phyloP scores from a whole-genome alignment of 2,888 invertebrate species.

The Himalopsyche kuldschensis region DNA sequence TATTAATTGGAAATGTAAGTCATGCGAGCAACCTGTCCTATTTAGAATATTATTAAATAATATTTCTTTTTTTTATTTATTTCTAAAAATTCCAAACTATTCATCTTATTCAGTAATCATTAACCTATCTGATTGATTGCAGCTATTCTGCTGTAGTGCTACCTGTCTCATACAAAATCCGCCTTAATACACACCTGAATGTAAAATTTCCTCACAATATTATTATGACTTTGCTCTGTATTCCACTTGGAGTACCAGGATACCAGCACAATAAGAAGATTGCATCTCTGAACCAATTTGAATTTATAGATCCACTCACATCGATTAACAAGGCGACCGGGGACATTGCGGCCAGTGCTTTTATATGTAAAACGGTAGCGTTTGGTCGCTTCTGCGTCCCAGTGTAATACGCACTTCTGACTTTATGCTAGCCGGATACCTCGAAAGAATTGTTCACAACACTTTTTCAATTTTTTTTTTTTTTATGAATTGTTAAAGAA shows the following conservation, averaged over 20 bases:
- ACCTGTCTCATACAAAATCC: neutral
- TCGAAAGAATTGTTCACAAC: neutral
- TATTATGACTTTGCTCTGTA: neutral
- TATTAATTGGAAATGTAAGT: too few relatives aligned
- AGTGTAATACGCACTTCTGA: neutral
- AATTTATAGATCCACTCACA: constrained; percentile 24
- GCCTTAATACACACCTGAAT: neutral
- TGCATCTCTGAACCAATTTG: constrained; percentile 21
- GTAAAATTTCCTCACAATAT: neutral
- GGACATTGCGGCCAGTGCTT: constrained; percentile 4
- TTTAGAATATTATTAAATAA: too few relatives aligned
- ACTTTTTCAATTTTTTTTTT: too few relatives aligned
- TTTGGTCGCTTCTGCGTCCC: neutral
- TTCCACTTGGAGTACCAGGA: neutral
- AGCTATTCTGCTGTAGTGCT: too few relatives aligned
- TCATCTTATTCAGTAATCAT: too few relatives aligned
- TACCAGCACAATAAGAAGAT: neutral
- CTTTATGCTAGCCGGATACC: neutral
- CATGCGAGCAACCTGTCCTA: too few relatives aligned
- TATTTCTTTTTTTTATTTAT: too few relatives aligned
- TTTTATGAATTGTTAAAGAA: too few relatives aligned
- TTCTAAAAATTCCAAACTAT: too few relatives aligned
- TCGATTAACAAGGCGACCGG: constrained; percentile 16
- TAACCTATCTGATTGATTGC: too few relatives aligned
- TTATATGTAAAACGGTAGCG: constrained; percentile 9